Conservation (phyloP, 2,888 invertebrate genomes). For the Fragum whitleyi region DNA sequence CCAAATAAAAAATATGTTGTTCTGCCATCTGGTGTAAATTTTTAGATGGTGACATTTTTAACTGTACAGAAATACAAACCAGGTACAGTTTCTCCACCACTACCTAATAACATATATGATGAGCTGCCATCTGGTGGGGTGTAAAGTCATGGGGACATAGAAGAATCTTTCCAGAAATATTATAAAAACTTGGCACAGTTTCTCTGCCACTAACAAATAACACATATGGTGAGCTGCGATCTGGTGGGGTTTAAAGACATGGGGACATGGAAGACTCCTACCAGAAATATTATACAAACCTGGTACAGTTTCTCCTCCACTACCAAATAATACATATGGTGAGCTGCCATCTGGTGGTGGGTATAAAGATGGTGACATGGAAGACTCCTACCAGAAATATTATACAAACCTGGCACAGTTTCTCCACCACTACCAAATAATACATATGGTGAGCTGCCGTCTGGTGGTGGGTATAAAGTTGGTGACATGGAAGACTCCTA, state of each 20-base stretch:
- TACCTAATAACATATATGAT: slow-evolving; percentile 81
- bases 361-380: slow-evolving; percentile 82
- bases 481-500: slow-evolving; percentile 83
- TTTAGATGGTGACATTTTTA: slow-evolving; percentile 83
- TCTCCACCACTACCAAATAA: slow-evolving; percentile 83
- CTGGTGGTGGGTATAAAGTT: slow-evolving; percentile 74
- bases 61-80: slow-evolving; percentile 79
- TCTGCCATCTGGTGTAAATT: slow-evolving; percentile 75
- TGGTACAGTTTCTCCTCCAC: slow-evolving; percentile 82
- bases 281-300: slow-evolving; percentile 70
- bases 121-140: slow-evolving; percentile 74
- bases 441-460: slow-evolving; percentile 79
- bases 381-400: slow-evolving; percentile 56
- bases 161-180: slow-evolving; percentile 77
- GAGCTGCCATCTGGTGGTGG: slow-evolving; percentile 71
- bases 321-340: slow-evolving; percentile 81
- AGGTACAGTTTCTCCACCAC: slow-evolving; percentile 81
- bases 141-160: slow-evolving; percentile 81
- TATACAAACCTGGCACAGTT: slow-evolving; percentile 77
- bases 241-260: slow-evolving; percentile 78
- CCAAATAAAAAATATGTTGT: too few relatives aligned
- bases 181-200: slow-evolving; percentile 80
- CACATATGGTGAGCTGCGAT: slow-evolving; percentile 76
- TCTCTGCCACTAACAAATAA: slow-evolving; percentile 83
- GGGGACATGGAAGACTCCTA: slow-evolving; percentile 81